Percentiles rank a stretch among this genome's conserved stretches.
Conservation (phyloP, 2,888 invertebrate species). For the Actias luna region DNA sequence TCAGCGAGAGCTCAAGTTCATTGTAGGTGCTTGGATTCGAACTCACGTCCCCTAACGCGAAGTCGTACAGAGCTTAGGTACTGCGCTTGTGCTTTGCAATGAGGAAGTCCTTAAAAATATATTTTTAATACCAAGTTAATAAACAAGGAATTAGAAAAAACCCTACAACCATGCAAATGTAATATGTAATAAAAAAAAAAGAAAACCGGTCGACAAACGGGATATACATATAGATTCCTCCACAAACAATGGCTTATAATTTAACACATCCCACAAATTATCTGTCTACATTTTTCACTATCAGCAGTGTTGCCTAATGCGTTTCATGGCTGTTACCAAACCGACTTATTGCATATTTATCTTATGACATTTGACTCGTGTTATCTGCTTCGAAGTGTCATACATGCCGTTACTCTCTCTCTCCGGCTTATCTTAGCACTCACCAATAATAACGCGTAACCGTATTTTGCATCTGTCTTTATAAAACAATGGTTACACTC, state of each 20-base stretch:
- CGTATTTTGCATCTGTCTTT: not conserved
- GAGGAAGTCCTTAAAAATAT: no score
- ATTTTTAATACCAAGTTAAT: no score
- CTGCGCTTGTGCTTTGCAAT: no score
- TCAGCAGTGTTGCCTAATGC: conserved; percentile 14
- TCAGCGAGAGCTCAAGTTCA: no score
- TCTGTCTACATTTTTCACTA: conserved; percentile 1
- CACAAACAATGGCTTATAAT: not conserved
- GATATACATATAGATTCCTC: not conserved
- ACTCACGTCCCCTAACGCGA: no score
- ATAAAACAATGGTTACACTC: not conserved
- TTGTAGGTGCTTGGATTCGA: no score
- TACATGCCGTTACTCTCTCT: conserved; percentile 53
- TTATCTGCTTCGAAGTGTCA: conserved; percentile 53
- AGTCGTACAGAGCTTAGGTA: no score
- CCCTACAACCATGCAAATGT: no score
- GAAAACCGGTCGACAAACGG: no score
- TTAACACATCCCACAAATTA: not conserved
- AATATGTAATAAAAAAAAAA: no score
- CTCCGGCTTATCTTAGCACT: conserved; percentile 20
- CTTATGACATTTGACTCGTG: conserved; percentile 47
- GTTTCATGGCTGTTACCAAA: conserved; percentile 13
- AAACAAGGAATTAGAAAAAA: no score
- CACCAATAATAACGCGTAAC: conserved; percentile 1
- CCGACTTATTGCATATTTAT: conserved; percentile 19